Conservation (phyloP, 2,113 vertebrate species). For the Numenius arquata region DNA sequence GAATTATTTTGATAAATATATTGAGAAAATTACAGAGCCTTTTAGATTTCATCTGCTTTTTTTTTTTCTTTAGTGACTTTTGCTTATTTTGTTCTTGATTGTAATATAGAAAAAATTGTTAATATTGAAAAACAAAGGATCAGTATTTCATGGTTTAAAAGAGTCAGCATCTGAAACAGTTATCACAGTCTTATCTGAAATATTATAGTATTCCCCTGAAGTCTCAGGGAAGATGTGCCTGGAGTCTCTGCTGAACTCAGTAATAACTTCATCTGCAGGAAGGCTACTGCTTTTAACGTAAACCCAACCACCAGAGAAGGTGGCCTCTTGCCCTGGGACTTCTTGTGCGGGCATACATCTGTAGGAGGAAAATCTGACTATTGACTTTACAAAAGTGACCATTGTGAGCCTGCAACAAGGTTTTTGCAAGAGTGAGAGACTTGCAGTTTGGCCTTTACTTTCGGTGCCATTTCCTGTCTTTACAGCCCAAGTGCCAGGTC, state of each 20-base stretch:
- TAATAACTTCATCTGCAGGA: neutral
- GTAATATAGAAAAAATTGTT: neutral
- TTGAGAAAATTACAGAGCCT: neutral
- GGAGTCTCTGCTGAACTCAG: neutral
- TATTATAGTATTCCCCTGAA: neutral
- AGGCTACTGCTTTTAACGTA: neutral
- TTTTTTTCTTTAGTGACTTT: neutral
- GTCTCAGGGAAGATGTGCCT: neutral
- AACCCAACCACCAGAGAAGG: neutral
- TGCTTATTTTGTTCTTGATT: neutral
- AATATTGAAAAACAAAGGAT: neutral
- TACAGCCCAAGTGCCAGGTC: accelerated
- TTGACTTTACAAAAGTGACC: neutral
- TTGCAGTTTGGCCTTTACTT: neutral
- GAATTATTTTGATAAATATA: neutral
- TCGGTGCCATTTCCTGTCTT: accelerated
- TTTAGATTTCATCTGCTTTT: neutral
- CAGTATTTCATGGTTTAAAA: neutral
- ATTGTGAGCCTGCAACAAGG: neutral
- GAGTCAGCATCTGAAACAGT: neutral
- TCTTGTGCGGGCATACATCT: accelerated
- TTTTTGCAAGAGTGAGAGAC: neutral
- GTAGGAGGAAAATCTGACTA: neutral
- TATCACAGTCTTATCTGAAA: neutral
- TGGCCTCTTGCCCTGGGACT: neutral